Evolutionary conservation across 2,113 vertebrate species (phyloP).

Genomic region (Paracanthobrama guichenoti): DNA sequence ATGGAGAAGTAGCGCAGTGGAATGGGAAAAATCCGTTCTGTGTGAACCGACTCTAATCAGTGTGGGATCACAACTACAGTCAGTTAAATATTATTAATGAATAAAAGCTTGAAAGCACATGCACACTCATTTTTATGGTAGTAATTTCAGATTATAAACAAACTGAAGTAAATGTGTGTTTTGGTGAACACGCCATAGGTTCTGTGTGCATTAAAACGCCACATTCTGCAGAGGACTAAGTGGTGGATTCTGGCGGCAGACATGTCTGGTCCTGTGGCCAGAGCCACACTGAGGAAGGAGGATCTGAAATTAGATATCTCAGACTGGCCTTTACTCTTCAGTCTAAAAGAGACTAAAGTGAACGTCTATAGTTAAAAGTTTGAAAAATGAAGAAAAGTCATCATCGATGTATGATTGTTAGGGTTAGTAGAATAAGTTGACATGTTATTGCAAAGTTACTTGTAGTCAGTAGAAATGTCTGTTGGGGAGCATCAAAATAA

Average conservation of each 20-base stretch:
- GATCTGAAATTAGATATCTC: conserved; percentile 59
- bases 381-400: not conserved
- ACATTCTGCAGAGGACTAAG: conserved; percentile 47
- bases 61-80: not conserved
- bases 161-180: not conserved
- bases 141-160: not conserved
- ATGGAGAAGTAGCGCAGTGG: too few relatives aligned
- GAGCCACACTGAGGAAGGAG: conserved; percentile 55
- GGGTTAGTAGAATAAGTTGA: too few relatives aligned
- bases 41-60: not conserved
- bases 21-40: too few relatives aligned
- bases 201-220: conserved; percentile 12
- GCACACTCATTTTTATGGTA: not conserved
- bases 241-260: conserved; percentile 54
- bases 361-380: not conserved
- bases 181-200: conserved; percentile 4
- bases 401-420: not conserved
- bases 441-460: too few relatives aligned
- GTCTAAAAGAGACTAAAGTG: conserved; percentile 32
- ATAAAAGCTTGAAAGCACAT: not conserved
- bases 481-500: too few relatives aligned
- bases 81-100: not conserved
- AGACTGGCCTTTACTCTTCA: conserved; percentile 64
- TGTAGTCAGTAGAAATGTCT: too few relatives aligned
- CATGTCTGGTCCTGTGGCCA: conserved; percentile 78